Base-by-base conservation (phyloP, 2,113 vertebrate species). In the Xyrauchen texanus region DNA sequence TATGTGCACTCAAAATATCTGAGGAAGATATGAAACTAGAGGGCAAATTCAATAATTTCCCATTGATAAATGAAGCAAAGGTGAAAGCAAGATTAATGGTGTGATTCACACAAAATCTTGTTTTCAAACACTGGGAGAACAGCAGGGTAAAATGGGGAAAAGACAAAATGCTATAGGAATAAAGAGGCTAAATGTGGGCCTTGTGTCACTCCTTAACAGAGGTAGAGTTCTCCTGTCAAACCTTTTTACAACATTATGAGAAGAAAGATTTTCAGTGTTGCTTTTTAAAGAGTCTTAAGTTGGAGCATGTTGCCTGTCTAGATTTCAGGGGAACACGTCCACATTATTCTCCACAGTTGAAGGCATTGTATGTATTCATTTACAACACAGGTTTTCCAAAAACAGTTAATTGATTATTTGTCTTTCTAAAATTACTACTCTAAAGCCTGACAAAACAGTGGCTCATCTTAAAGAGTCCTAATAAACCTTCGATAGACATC, bases 171-270 rank as follows among this genome's bases (percentile, higher is more conserved):
- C 4, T 3, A 15, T 1, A 34, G 16, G 61, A 61, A 10, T 16
- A 55, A 51, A 63, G 52, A 71, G 7, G 7, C 13, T n/a, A n/a
- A n/a, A n/a, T n/a, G n/a, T n/a, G n/a, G 45, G 42, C 34, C n/a
- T 13, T 45, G 53, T 57, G 11, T 16, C 12, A 15, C 58, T 7
- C 21, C 21, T 34, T 72, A 58, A 44, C 21, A 72, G 69, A 72
- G 69, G 69, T 72, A 60, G 69, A 58, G 53, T 57, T 72, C 42
- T 60, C 7, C 69, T 58, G 53, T 45, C 69, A 72, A 60, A 60
- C 69, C 11, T 60, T 42, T 72, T 72, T 72, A 72, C 55, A 60
- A 13, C 69, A 47, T 42, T 46, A 42, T 6, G 47, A 49, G 47
- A 7, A 49, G 47, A 8, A 6, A 2, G 68, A 70, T 42, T 70